Conservation (phyloP, 2,888 invertebrate species). For the Cheilosia soror region DNA sequence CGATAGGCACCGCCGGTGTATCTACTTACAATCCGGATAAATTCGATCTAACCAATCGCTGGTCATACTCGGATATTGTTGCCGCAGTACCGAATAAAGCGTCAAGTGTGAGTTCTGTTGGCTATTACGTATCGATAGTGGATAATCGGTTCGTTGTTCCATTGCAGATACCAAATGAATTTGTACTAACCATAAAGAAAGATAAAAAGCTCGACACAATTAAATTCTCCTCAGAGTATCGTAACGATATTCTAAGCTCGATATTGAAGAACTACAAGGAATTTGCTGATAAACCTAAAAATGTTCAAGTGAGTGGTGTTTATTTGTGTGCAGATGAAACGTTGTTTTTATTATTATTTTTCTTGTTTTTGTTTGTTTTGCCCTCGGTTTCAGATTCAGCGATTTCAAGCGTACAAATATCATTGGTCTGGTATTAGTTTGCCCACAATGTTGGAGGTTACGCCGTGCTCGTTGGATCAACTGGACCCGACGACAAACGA, state of each 20-base stretch:
- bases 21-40: slow-evolving; percentile 98
- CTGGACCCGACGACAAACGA: slow-evolving; percentile 93
- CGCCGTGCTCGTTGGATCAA: slow-evolving; percentile 96
- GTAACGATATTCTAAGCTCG: slow-evolving; percentile 95
- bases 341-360: not conserved
- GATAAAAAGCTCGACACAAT: slow-evolving; percentile 96
- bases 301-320: slow-evolving; percentile 87
- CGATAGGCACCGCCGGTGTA: slow-evolving; percentile 97
- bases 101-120: slow-evolving; percentile 81
- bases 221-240: slow-evolving; percentile 98
- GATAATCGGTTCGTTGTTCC: slow-evolving; percentile 22
- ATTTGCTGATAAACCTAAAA: slow-evolving; percentile 92
- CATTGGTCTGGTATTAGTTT: slow-evolving; percentile 98
- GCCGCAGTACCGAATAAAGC: slow-evolving; percentile 87
- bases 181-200: slow-evolving; percentile 93
- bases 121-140: too few species aligned
- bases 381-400: slow-evolving; percentile 84
- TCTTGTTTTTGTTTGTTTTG: slow-evolving; percentile 12
- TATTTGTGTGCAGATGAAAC: not conserved
- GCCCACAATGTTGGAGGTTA: slow-evolving; percentile 94
- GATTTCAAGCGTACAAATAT: slow-evolving; percentile 95
- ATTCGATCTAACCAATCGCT: slow-evolving; percentile 96
- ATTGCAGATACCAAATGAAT: slow-evolving; percentile 86
- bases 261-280: slow-evolving; percentile 92
- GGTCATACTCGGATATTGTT: slow-evolving; percentile 93